Percentiles rank a stretch among this genome's conserved stretches.
These are phyloP conservation scores for Trachelus stipa DNA, from an alignment of 2,888 invertebrate species.

Conservation along the genomic window DNA sequence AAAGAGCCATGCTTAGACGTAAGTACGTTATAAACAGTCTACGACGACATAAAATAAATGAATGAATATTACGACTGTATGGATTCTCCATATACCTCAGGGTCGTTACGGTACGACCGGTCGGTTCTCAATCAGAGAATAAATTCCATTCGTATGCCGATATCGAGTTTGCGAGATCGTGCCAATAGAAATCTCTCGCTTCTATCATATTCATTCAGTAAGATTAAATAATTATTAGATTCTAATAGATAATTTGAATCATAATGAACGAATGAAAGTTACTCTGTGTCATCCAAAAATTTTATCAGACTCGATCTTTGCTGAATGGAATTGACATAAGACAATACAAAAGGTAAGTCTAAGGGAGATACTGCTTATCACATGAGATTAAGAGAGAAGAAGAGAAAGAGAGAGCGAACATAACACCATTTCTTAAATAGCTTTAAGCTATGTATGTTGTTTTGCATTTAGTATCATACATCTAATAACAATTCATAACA, in stretches of 20 bases:
- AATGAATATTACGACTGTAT: conserved; percentile 23
- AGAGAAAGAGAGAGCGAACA: too few relatives aligned
- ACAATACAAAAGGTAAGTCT: conserved; percentile 40
- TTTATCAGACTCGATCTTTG: conserved; percentile 10
- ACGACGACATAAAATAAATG: conserved; percentile 34
- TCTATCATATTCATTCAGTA: too few relatives aligned
- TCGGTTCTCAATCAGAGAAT: conserved; percentile 15
- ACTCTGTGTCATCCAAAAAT: too few relatives aligned
- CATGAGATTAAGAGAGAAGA: too few relatives aligned
- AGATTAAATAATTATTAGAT: too few relatives aligned
- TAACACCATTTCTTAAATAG: too few relatives aligned
- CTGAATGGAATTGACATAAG: conserved; percentile 36
- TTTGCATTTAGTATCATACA: too few relatives aligned
- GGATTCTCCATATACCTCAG: conserved; percentile 16
- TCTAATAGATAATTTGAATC: too few relatives aligned
- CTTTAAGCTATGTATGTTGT: too few relatives aligned
- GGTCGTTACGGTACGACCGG: conserved; percentile 11
- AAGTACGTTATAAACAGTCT: conserved; percentile 62
- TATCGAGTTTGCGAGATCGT: conserved; percentile 14
- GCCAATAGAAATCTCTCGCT: too few relatives aligned
- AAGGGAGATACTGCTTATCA: not conserved
- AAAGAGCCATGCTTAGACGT: conserved; percentile 28
- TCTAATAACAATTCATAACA: too few relatives aligned
- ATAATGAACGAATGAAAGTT: too few relatives aligned
- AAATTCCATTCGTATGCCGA: conserved; percentile 17